These are phyloP conservation scores for Adela reaumurella DNA, from an alignment of 2,888 invertebrate genomes.

Conservation along the genomic window DNA sequence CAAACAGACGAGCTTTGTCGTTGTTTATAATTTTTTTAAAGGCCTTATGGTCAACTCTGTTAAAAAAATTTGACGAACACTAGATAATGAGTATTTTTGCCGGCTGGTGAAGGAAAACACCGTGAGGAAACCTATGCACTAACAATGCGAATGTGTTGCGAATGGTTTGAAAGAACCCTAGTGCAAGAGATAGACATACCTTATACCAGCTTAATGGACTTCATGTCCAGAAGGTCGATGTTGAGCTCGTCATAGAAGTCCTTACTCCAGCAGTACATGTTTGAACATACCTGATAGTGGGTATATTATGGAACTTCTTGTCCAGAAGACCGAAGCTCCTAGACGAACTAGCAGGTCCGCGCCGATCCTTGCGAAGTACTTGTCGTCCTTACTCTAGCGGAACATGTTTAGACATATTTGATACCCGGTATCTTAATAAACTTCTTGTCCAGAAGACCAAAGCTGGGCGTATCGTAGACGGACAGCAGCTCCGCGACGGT, in stretches of 20 bases:
- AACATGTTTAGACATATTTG: slow-evolving; percentile 24
- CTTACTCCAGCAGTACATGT: slow-evolving; percentile 41
- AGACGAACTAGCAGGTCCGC: slow-evolving; percentile 84
- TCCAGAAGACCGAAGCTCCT: slow-evolving; percentile 91
- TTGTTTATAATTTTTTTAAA: too few relatives aligned
- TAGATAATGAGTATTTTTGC: too few relatives aligned
- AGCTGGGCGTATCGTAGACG: slow-evolving; percentile 95
- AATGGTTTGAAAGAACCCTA: too few relatives aligned
- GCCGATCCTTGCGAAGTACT: slow-evolving; percentile 87
- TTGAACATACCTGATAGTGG: slow-evolving; percentile 62
- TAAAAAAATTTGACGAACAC: too few relatives aligned
- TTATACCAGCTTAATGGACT: slow-evolving; percentile 87
- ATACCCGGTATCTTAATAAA: slow-evolving; percentile 88
- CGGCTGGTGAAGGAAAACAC: too few relatives aligned
- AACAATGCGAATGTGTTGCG: too few relatives aligned
- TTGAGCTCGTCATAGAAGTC: slow-evolving; percentile 97
- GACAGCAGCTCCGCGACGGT: slow-evolving; percentile 81
- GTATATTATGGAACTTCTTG: slow-evolving; percentile 90
- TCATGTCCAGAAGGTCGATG: slow-evolving; percentile 90
- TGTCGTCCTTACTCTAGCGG: slow-evolving; percentile 83
- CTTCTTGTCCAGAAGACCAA: slow-evolving; percentile 90
- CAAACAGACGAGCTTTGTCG: too few relatives aligned
- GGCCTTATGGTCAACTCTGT: too few relatives aligned
- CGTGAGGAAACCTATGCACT: too few relatives aligned
- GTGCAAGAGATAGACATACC: slow-evolving; percentile 30